Conservation (phyloP, 2,113 vertebrate species). For the Coreoperca whiteheadi region DNA sequence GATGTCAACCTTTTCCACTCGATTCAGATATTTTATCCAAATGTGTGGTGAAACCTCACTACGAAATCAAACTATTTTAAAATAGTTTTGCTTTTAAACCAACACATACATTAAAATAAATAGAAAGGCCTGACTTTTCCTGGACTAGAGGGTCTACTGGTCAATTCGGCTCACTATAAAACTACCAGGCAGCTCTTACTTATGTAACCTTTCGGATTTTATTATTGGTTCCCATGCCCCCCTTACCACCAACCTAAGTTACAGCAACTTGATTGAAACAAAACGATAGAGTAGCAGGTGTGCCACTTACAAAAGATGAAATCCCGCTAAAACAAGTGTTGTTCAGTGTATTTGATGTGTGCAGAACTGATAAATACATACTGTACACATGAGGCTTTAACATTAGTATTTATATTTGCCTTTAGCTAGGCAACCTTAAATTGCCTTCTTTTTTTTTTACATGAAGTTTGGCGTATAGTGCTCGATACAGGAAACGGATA, state of each 20-base stretch:
- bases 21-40: background rate
- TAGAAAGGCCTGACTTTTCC: background rate
- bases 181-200: background rate
- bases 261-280: background rate
- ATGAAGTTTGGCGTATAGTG: constrained; percentile 17
- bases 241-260: background rate
- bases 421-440: background rate
- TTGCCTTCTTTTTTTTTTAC: constrained; percentile 7
- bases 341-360: background rate
- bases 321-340: background rate
- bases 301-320: background rate
- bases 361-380: background rate
- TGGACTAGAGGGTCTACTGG: background rate
- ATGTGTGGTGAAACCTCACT: background rate
- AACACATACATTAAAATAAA: background rate
- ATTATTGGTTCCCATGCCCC: background rate
- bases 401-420: background rate
- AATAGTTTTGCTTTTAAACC: background rate
- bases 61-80: background rate
- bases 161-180: constrained; percentile 15
- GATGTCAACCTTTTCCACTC: background rate
- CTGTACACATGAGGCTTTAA: background rate
- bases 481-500: constrained; percentile 23
- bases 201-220: background rate
- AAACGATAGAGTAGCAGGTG: background rate